Percentiles rank a stretch among this genome's conserved stretches.
Conservation (phyloP, 1,140 invertebrate species). For the Ceratitis capitata region DNA sequence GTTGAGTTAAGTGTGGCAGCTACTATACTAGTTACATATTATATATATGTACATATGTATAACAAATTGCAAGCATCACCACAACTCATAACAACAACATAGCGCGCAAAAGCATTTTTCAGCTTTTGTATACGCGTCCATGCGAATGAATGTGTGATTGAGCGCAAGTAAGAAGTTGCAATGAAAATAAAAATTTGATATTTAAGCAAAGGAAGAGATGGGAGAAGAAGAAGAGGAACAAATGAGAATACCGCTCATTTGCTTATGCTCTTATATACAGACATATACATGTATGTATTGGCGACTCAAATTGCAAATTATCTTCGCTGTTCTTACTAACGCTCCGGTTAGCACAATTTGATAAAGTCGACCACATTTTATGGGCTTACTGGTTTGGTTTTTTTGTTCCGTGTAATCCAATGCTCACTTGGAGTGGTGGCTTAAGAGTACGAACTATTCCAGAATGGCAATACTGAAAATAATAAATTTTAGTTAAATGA, state of each 20-base stretch:
- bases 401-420: no score
- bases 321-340: background rate
- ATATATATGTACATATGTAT: background rate
- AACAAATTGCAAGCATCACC: background rate
- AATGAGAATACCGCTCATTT: background rate
- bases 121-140: background rate
- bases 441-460: no score
- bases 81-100: no score
- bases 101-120: background rate
- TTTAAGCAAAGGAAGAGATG: background rate
- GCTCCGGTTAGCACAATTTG: background rate
- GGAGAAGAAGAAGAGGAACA: background rate
- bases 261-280: background rate
- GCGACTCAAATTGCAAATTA: background rate
- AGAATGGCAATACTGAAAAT: no score
- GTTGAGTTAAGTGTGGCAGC: background rate
- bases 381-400: background rate
- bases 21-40: background rate
- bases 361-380: background rate
- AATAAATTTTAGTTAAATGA: no score
- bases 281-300: no score
- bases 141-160: background rate
- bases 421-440: no score
- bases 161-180: background rate
- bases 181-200: background rate